Base-by-base conservation (phyloP, 2,797 vertebrate species). In the Lepus oiostolus region DNA sequence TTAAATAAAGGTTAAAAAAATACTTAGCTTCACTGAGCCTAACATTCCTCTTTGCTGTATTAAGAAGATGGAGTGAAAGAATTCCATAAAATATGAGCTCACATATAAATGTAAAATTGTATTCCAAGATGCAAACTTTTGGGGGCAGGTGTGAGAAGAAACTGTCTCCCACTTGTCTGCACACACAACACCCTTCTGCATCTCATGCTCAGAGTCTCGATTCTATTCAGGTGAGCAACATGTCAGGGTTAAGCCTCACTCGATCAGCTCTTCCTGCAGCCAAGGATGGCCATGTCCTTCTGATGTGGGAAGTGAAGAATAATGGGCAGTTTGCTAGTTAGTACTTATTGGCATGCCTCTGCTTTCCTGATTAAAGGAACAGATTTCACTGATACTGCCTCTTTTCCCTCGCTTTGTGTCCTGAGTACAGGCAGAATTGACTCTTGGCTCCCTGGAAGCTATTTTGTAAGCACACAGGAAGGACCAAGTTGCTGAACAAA, bases 61-160 rank as follows among this genome's bases (percentile, higher is more conserved):
- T 80, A 32, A 67, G n/a, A 90, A 35, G 52, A 84, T 84, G 62
- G 52, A 84, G 54, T 85, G 75, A 75, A 86, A 75, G 22, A 60
- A 81, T n/a, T 87, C 75, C 38, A 35, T 62, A 82, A 70, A 91
- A 62, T 62, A 30, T 32, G 62, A 76, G 82, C 26, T 63, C 72
- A 24, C 16, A 86, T 30, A 11, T 71, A 83, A 62, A 88, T 71
- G 17, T 77, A 75, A 68, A 92, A 79, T 83, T 42, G 22, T 95
- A 88, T 79, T 92, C 3, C 26, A 85, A 72, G 42, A 76, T 71
- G 58, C 26, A 75, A 81, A 91, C 38, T 82, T 11, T 32, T 38
- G 24, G 8, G 17, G 24, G 24, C 35, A 74, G 16, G 63, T 50
- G 22, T 79, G 76, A 81, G 80, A 81, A 71, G n/a, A 72, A 42